phyloP scores from a whole-genome alignment of 1,140 invertebrate species.

The Rhagoletis pomonella region DNA sequence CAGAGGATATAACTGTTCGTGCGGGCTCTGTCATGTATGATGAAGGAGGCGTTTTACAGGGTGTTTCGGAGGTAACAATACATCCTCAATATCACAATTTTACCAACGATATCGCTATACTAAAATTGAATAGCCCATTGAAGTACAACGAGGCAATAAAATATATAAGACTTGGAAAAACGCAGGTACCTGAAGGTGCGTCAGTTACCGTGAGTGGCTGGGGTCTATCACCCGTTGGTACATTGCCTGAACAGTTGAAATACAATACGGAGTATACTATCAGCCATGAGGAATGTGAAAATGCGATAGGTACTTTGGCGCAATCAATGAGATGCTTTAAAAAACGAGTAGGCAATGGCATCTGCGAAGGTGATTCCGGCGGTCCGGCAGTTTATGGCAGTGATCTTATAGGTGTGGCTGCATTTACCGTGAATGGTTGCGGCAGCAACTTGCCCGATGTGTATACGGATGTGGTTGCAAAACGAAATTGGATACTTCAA shows the following conservation, averaged over 20 bases:
- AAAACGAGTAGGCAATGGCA: constrained; percentile 63
- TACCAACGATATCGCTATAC: constrained; percentile 75
- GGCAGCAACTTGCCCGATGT: constrained; percentile 74
- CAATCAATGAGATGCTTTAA: constrained; percentile 64
- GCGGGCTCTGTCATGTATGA: constrained; percentile 60
- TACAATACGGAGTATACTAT: constrained; percentile 58
- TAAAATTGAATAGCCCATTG: constrained; percentile 70
- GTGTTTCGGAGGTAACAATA: constrained; percentile 59
- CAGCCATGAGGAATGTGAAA: constrained; percentile 56
- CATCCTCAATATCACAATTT: constrained; percentile 70
- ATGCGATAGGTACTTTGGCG: constrained; percentile 10
- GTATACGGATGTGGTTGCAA: neutral
- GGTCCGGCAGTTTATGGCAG: constrained; percentile 66
- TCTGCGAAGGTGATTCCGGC: constrained; percentile 67
- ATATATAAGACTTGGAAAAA: constrained; percentile 65
- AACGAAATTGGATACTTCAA: neutral
- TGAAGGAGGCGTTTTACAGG: constrained; percentile 54
- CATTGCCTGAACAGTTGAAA: constrained; percentile 53
- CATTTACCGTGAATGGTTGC: constrained; percentile 64
- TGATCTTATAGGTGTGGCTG: constrained; percentile 66
- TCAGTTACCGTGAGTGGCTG: constrained; percentile 74
- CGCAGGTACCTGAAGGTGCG: constrained; percentile 61
- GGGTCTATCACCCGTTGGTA: constrained; percentile 69
- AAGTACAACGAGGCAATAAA: constrained; percentile 65
- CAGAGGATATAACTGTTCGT: constrained; percentile 54